Conservation (phyloP, 2,113 vertebrate species). For the Cinclus cinclus region DNA sequence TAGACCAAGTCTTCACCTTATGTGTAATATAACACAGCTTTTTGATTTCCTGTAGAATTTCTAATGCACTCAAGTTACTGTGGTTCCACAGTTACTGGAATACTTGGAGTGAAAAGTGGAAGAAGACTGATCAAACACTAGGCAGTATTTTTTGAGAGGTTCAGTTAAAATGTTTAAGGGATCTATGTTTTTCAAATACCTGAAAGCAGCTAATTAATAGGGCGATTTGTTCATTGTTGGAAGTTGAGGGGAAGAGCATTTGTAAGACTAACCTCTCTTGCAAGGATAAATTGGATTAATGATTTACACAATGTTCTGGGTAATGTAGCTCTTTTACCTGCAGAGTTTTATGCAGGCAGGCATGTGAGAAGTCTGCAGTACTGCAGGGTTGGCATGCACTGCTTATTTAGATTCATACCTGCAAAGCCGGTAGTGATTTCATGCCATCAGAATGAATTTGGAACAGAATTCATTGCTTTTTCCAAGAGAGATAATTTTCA, state of each 20-base stretch:
- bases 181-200: not conserved
- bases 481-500: not conserved
- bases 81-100: not conserved
- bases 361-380: not conserved
- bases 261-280: slow-evolving; percentile 37
- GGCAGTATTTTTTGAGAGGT: not conserved
- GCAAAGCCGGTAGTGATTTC: not conserved
- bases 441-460: not conserved
- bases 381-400: not conserved
- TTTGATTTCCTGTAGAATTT: not conserved
- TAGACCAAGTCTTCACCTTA: not conserved
- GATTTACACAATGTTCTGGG: slow-evolving; percentile 53
- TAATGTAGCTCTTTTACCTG: slow-evolving; percentile 37
- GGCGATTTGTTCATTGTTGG: not conserved
- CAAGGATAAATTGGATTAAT: slow-evolving; percentile 53
- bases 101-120: not conserved
- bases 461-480: not conserved
- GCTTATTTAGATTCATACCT: slow-evolving; percentile 3
- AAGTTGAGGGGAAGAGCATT: not conserved
- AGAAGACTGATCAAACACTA: not conserved
- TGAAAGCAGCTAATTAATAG: not conserved
- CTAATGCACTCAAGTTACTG: not conserved
- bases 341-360: slow-evolving; percentile 8
- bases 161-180: not conserved
- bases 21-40: not conserved